Conservation (phyloP, 2,888 invertebrate species). For the Mimumesa dahlbomi region DNA sequence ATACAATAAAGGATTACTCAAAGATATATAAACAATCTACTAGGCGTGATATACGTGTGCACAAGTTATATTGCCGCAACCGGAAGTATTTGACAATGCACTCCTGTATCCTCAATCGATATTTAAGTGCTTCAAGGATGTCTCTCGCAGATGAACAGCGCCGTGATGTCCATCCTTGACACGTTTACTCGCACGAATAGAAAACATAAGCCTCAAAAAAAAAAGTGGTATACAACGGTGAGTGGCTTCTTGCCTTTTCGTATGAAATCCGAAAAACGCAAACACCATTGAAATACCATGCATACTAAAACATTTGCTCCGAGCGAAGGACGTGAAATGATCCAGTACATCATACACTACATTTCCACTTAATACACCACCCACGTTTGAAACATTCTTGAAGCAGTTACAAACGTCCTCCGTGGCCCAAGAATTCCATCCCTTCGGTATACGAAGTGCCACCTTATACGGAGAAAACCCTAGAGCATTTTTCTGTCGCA, state of each 20-base stretch:
- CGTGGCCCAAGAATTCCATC: slow-evolving; percentile 8
- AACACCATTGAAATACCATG: no score
- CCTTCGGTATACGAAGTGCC: neutral
- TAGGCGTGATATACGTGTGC: slow-evolving; percentile 9
- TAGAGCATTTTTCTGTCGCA: neutral
- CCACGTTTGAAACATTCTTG: slow-evolving; percentile 42
- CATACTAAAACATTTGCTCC: neutral
- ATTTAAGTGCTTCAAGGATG: slow-evolving; percentile 50
- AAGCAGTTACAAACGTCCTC: slow-evolving; percentile 23
- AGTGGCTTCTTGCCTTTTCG: neutral
- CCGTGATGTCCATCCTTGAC: slow-evolving; percentile 49
- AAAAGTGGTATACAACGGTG: slow-evolving; percentile 12
- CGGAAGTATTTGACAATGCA: slow-evolving; percentile 36
- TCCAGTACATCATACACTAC: slow-evolving; percentile 12
- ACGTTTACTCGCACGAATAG: slow-evolving; percentile 21
- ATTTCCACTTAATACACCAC: slow-evolving; percentile 41
- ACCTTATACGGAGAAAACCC: neutral
- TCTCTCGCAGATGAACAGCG: slow-evolving; percentile 31
- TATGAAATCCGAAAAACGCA: neutral
- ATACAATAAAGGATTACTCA: no score
- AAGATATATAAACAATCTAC: neutral
- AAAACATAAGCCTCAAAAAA: no score
- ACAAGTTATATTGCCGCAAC: slow-evolving; percentile 10
- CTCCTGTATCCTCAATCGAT: slow-evolving; percentile 52
- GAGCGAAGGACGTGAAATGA: slow-evolving; percentile 5